Percentiles rank a stretch among this genome's conserved stretches.
phyloP scores from a whole-genome alignment of 2,113 vertebrate species.

The Lanius collurio region DNA sequence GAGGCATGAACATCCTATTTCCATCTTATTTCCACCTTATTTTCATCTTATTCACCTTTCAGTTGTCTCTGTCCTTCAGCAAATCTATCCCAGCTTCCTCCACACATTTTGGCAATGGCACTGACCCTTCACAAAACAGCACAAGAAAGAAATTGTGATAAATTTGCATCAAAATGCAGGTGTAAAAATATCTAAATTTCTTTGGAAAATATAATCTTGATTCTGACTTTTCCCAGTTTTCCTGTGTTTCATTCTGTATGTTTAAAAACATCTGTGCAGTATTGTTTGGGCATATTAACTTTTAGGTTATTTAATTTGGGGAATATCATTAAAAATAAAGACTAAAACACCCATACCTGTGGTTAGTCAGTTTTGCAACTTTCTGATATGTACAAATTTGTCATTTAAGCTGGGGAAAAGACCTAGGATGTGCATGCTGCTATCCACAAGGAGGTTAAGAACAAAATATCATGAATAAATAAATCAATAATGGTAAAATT shows the following conservation, averaged over 20 bases:
- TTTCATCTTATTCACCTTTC: background rate
- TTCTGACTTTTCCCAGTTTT: background rate
- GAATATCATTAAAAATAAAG: background rate
- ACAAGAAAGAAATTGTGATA: background rate
- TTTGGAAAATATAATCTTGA: background rate
- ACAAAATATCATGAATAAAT: background rate
- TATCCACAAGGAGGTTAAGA: background rate
- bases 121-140: fast-evolving
- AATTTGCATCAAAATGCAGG: background rate
- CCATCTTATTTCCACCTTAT: background rate
- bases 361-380: background rate
- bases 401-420: background rate
- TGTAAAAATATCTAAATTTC: background rate
- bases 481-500: background rate
- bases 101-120: background rate
- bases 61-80: background rate
- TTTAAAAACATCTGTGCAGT: background rate
- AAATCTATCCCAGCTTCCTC: background rate
- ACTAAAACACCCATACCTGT: background rate
- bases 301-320: background rate
- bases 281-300: background rate
- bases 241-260: background rate
- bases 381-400: background rate
- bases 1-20: background rate
- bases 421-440: fast-evolving